Percentiles rank a stretch among this genome's conserved stretches.
phyloP scores from a whole-genome alignment of 2,113 vertebrate genomes.

The Mustela lutreola region DNA sequence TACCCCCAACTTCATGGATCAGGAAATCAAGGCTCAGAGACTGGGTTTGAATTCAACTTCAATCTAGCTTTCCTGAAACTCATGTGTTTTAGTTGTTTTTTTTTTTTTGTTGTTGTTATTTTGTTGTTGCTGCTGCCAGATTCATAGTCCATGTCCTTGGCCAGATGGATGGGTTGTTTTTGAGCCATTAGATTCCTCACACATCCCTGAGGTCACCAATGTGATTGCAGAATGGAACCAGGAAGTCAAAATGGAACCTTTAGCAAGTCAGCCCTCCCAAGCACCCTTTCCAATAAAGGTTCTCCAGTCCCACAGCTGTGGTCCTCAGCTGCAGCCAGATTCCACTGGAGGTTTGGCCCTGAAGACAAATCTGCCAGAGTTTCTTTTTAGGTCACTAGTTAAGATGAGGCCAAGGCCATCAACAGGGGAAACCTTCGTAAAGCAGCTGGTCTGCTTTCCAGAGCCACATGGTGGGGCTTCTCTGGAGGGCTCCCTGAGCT shows the following conservation, averaged over 20 bases:
- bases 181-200: neutral
- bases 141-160: neutral
- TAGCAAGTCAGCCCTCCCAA: neutral
- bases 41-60: too few species aligned
- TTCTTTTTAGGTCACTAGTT: neutral
- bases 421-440: fast-evolving
- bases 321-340: too few species aligned
- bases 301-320: fast-evolving
- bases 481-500: neutral
- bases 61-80: neutral
- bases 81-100: neutral
- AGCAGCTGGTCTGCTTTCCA: neutral
- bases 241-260: neutral
- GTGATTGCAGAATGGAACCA: neutral
- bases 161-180: neutral
- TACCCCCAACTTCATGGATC: too few species aligned
- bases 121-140: neutral
- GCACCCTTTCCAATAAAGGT: too few species aligned
- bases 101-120: neutral
- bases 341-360: too few species aligned
- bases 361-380: neutral
- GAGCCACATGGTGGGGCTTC: too few species aligned
- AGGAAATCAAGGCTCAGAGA: neutral
- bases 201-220: neutral
- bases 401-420: neutral